Percentiles rank a stretch among this genome's conserved stretches.
phyloP scores from a whole-genome alignment of 2,113 vertebrate genomes.

The Pluvialis apricaria region DNA sequence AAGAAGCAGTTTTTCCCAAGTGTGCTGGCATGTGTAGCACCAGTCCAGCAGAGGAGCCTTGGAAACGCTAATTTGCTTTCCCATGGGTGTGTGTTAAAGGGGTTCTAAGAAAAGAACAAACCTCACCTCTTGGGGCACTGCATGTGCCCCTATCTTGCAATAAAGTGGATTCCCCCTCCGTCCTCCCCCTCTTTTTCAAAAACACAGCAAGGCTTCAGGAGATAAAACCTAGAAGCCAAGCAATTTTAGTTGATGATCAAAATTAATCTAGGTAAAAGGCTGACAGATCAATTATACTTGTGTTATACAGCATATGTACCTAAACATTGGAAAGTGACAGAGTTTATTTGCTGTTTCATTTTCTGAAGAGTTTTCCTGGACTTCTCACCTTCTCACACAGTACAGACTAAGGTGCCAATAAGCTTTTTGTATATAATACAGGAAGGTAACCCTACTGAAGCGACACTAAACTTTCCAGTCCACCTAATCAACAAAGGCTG shows the following conservation, averaged over 20 bases:
- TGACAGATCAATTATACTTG: background rate
- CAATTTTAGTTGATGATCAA: background rate
- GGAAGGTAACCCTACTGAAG: background rate
- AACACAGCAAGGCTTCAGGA: background rate
- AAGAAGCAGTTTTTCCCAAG: background rate
- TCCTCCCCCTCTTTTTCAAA: accelerated
- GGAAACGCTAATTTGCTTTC: background rate
- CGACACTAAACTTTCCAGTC: background rate
- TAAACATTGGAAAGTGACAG: background rate
- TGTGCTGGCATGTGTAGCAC: background rate
- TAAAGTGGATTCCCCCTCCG: background rate
- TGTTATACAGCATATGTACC: background rate
- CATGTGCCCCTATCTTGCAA: background rate
- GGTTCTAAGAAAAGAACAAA: background rate
- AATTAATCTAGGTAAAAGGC: background rate
- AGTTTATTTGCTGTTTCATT: background rate
- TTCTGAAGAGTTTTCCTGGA: background rate
- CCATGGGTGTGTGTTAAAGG: background rate
- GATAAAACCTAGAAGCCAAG: background rate
- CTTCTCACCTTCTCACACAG: background rate
- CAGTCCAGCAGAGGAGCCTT: accelerated
- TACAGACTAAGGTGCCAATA: background rate
- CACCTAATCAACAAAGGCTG: background rate
- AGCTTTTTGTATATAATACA: background rate
- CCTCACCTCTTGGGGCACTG: background rate